Evolutionary conservation across 2,888 invertebrate species (phyloP).

Genomic region (Lithosia quadra): DNA sequence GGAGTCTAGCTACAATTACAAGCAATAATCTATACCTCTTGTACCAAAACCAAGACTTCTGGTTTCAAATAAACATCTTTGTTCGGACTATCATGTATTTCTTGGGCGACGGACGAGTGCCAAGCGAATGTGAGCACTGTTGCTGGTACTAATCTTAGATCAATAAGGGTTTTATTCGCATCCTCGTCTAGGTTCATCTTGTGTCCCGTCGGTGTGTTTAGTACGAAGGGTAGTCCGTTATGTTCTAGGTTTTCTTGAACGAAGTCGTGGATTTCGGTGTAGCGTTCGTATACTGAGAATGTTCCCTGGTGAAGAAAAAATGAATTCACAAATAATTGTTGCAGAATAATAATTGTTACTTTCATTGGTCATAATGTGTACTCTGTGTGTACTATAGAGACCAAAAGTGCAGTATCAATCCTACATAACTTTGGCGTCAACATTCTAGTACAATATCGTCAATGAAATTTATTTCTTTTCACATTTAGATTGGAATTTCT

Average conservation of each 20-base stretch:
- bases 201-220: slow-evolving; percentile 90
- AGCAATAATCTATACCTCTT: slow-evolving; percentile 77
- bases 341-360: too few species aligned
- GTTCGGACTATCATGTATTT: slow-evolving; percentile 82
- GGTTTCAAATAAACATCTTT: slow-evolving; percentile 91
- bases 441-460: too few species aligned
- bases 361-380: too few species aligned
- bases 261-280: slow-evolving; percentile 91
- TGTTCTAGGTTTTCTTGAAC: slow-evolving; percentile 92
- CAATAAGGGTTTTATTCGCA: slow-evolving; percentile 91
- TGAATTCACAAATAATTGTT: not conserved
- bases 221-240: slow-evolving; percentile 89
- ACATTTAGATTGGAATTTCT: too few species aligned
- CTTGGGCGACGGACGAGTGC: slow-evolving; percentile 85
- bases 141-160: slow-evolving; percentile 94
- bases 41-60: slow-evolving; percentile 91
- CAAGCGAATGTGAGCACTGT: slow-evolving; percentile 92
- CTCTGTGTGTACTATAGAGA: too few species aligned
- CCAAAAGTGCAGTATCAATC: too few species aligned
- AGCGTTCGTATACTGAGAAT: slow-evolving; percentile 94
- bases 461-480: too few species aligned
- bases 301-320: slow-evolving; percentile 90
- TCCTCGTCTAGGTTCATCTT: slow-evolving; percentile 89
- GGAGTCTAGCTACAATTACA: slow-evolving; percentile 20
- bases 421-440: too few species aligned